Conservation (phyloP, 2,888 invertebrate species). For the Oscheius myriophilus region DNA sequence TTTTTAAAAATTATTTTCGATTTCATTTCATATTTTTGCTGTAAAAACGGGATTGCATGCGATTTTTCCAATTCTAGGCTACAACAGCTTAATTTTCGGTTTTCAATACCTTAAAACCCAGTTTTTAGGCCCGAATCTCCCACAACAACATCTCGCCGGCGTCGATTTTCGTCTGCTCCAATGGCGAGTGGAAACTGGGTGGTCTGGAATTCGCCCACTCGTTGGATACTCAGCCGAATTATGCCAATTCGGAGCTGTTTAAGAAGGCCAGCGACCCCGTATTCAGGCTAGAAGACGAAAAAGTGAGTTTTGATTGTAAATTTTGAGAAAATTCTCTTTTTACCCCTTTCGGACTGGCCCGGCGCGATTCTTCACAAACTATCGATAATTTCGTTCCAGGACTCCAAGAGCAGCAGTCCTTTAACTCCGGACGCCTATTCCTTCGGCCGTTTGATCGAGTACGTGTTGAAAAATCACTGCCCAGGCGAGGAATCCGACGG, state of each 20-base stretch:
- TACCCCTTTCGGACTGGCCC: not conserved
- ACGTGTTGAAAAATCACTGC: not conserved
- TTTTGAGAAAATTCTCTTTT: constrained; percentile 1
- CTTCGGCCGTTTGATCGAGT: no score
- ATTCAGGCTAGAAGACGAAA: constrained; percentile 1
- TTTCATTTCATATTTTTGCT: not conserved
- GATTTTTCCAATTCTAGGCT: not conserved
- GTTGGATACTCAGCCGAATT: not conserved
- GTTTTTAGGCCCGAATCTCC: constrained; percentile 29
- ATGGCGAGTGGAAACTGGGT: constrained; percentile 32
- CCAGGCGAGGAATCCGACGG: constrained; percentile 11
- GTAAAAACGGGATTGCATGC: not conserved
- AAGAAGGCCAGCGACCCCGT: not conserved
- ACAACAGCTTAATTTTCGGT: not conserved
- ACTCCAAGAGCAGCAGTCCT: no score
- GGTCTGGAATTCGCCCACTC: constrained; percentile 28
- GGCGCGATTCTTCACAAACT: no score
- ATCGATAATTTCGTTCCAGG: no score
- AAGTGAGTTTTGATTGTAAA: not conserved
- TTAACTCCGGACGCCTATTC: no score
- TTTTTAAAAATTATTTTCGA: no score
- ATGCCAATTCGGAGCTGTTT: constrained; percentile 18
- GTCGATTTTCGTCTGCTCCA: constrained; percentile 25
- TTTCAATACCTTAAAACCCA: not conserved
- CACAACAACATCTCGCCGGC: constrained; percentile 33